Percentiles rank a stretch among this genome's conserved stretches.
Conservation (phyloP, 37 sponge, comb jelly and placozoan genomes). For the Halisarca cf. caerulea region DNA sequence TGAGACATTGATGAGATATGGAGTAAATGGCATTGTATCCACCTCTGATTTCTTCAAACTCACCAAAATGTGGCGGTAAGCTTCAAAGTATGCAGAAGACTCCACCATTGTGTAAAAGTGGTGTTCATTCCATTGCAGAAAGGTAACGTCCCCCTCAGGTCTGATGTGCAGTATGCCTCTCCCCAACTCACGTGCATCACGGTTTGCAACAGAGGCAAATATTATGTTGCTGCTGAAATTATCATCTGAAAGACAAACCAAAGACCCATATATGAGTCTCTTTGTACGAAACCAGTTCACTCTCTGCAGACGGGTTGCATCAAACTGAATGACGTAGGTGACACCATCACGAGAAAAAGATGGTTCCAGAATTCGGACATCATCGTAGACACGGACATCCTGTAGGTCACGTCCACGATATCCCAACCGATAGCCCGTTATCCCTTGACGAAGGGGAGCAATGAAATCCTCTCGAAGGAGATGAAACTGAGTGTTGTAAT, state of each 20-base stretch:
- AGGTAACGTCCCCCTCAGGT: slow-evolving; percentile 31
- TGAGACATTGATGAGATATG: slow-evolving; percentile 50
- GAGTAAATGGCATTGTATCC: slow-evolving; percentile 81
- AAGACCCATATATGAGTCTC: slow-evolving; percentile 79
- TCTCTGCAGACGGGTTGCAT: slow-evolving; percentile 11
- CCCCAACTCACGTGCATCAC: slow-evolving; percentile 58
- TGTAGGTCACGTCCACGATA: slow-evolving; percentile 19
- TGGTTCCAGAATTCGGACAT: slow-evolving; percentile 50
- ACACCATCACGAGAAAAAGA: slow-evolving; percentile 50
- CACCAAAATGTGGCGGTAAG: slow-evolving; percentile 69
- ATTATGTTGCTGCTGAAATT: slow-evolving; percentile 32
- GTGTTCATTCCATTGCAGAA: neutral
- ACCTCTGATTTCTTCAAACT: slow-evolving; percentile 70
- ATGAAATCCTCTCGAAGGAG: slow-evolving; percentile 89
- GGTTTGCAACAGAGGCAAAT: slow-evolving; percentile 76
- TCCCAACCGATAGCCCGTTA: slow-evolving; percentile 45
- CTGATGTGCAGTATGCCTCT: slow-evolving; percentile 47
- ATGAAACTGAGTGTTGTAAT: slow-evolving; percentile 85
- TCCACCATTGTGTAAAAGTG: slow-evolving; percentile 67
- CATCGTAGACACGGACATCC: slow-evolving; percentile 68
- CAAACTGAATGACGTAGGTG: slow-evolving; percentile 61
- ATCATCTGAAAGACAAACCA: slow-evolving; percentile 77
- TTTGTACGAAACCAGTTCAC: slow-evolving; percentile 74
- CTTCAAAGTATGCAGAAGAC: slow-evolving; percentile 89
- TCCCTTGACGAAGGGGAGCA: slow-evolving; percentile 79